phyloP scores from a whole-genome alignment of 2,797 vertebrate genomes.

The Megalops cyprinoides region DNA sequence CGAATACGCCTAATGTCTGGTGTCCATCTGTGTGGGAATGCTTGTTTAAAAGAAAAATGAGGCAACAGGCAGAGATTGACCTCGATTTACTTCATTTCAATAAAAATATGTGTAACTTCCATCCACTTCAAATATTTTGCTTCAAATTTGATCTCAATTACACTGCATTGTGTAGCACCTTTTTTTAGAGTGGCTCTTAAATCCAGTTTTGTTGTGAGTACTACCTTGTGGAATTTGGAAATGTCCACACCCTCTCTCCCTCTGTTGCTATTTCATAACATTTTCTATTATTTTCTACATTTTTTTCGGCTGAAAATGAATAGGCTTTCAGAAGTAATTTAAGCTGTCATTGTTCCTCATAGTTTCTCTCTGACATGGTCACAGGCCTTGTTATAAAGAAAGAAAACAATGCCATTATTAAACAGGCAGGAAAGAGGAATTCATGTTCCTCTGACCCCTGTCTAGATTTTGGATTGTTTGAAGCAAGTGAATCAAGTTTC shows the following conservation, averaged over 20 bases:
- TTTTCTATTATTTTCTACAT: neutral
- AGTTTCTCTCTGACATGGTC: neutral
- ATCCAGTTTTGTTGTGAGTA: constrained; percentile 14
- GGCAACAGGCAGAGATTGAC: neutral
- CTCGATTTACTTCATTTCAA: neutral
- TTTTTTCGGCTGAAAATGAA: neutral
- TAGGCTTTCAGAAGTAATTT: neutral
- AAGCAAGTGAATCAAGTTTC: too few relatives aligned
- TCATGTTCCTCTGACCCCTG: neutral
- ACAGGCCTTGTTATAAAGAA: neutral
- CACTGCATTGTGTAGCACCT: constrained; percentile 12
- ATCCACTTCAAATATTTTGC: constrained; percentile 27
- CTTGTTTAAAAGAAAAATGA: too few relatives aligned
- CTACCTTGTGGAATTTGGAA: constrained; percentile 6
- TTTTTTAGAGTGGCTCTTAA: neutral
- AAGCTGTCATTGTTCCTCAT: neutral
- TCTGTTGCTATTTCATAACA: neutral
- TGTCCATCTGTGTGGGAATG: too few relatives aligned
- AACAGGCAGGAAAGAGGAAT: neutral
- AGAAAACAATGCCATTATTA: neutral
- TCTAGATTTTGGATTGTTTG: too few relatives aligned
- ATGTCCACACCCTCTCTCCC: neutral
- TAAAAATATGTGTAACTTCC: constrained; percentile 43
- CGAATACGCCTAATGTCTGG: too few relatives aligned
- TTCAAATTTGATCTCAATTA: constrained; percentile 23